These are phyloP conservation scores for Scylla paramamosain DNA, from an alignment of 1,140 invertebrate species.

Conservation along the genomic window DNA sequence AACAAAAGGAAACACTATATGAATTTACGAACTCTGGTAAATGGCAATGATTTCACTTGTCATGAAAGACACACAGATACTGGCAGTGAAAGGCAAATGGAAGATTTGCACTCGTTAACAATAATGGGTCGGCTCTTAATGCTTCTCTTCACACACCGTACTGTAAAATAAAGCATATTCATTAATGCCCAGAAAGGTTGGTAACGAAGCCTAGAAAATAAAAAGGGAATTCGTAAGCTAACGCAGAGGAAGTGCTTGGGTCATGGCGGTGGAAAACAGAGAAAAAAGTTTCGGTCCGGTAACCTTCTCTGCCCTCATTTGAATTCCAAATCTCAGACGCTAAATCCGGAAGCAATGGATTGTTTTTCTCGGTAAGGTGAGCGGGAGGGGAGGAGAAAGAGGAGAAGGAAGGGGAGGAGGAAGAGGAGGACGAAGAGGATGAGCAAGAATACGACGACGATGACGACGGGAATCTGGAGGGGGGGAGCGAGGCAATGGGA, in stretches of 20 bases:
- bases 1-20: too few relatives aligned
- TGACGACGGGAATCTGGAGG: neutral
- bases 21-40: neutral
- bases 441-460: neutral
- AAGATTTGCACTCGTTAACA: neutral
- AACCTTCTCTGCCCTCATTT: conserved; percentile 50
- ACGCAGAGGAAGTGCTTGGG: neutral
- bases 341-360: conserved; percentile 50
- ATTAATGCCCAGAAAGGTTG: neutral
- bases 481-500: neutral
- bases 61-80: neutral
- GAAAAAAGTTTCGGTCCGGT: conserved; percentile 18
- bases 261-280: neutral
- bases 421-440: neutral
- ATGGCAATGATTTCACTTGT: neutral
- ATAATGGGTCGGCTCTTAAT: too few relatives aligned
- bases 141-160: neutral
- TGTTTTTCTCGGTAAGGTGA: conserved; percentile 46
- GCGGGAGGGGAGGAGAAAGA: neutral
- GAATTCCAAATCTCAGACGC: conserved; percentile 48
- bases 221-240: neutral
- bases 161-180: neutral
- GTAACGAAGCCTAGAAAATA: neutral
- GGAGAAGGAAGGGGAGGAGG: neutral
- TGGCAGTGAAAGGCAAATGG: neutral